Percentiles rank a stretch among this genome's conserved stretches.
phyloP scores from a whole-genome alignment of 1,140 invertebrate genomes.

The Campoletis sonorensis region DNA sequence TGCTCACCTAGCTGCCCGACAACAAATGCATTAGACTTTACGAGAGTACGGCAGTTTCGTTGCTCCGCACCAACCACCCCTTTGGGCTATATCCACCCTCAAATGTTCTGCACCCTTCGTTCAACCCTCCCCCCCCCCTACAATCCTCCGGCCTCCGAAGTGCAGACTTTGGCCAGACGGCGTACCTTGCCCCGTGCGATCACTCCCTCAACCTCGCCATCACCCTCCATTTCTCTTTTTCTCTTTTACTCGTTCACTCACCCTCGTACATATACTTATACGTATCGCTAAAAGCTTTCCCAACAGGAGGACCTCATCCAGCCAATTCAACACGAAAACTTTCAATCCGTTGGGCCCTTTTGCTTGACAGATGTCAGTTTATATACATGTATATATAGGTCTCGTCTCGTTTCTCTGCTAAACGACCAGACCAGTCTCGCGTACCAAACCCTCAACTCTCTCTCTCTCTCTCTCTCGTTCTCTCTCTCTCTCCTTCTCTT shows the following conservation, averaged over 20 bases:
- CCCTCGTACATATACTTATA: background rate
- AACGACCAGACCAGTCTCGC: constrained; percentile 45
- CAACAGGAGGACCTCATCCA: background rate
- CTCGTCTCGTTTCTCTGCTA: constrained; percentile 38
- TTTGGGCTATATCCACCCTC: constrained; percentile 51
- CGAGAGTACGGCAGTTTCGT: constrained; percentile 55
- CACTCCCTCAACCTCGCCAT: constrained; percentile 41
- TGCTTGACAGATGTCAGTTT: background rate
- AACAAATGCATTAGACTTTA: constrained; percentile 71
- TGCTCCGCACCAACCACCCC: constrained; percentile 46
- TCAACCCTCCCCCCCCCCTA: constrained; percentile 29
- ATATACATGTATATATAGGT: background rate
- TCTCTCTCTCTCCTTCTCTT: constrained; percentile 27
- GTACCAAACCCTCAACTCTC: constrained; percentile 9
- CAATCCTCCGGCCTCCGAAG: constrained; percentile 10
- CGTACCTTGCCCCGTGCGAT: constrained; percentile 56
- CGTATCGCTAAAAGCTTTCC: background rate
- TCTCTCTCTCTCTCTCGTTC: too few relatives aligned
- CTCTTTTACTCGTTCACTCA: background rate
- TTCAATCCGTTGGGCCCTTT: background rate
- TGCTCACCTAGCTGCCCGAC: constrained; percentile 53
- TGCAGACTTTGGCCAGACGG: constrained; percentile 62
- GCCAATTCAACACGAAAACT: background rate
- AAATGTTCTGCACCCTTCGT: constrained; percentile 50
- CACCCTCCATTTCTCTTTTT: background rate